phyloP scores from a whole-genome alignment of 2,113 vertebrate genomes.

The Tapirus terrestris region DNA sequence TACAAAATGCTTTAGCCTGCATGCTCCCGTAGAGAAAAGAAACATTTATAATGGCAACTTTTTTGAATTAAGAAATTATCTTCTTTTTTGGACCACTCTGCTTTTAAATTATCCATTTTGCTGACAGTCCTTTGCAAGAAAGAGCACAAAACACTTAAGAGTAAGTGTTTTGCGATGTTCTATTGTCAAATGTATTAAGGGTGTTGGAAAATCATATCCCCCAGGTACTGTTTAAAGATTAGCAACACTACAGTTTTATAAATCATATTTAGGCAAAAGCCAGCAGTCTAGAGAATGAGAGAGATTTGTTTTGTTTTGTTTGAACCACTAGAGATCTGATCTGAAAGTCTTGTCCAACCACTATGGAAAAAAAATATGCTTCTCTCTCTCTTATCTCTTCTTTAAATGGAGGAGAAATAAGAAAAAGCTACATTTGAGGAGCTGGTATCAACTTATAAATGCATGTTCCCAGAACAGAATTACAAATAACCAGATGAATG shows the following conservation, averaged over 20 bases:
- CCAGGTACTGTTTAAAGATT: constrained; percentile 65
- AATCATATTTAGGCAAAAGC: constrained; percentile 54
- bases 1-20: not conserved
- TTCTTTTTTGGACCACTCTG: constrained; percentile 20
- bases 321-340: constrained; percentile 38
- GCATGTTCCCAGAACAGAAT: not conserved
- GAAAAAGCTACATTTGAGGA: not conserved
- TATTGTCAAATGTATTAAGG: constrained; percentile 38
- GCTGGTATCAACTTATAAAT: not conserved
- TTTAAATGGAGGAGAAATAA: constrained; percentile 14
- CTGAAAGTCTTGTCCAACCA: constrained; percentile 65
- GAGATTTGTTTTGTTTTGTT: constrained; percentile 69
- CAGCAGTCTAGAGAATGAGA: constrained; percentile 37
- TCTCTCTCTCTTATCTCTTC: constrained; percentile 10
- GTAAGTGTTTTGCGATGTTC: constrained; percentile 46
- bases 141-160: constrained; percentile 27
- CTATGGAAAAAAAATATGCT: not conserved
- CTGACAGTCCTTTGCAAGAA: constrained; percentile 46
- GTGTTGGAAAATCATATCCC: constrained; percentile 55
- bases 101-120: constrained; percentile 60
- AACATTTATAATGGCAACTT: not conserved
- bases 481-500: not conserved
- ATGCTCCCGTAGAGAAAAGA: not conserved
- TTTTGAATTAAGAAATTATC: constrained; percentile 43
- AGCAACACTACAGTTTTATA: constrained; percentile 63